Evolutionary conservation across 2,888 invertebrate genomes (phyloP).

Genomic region (Cataglyphis rosenhaueri): DNA sequence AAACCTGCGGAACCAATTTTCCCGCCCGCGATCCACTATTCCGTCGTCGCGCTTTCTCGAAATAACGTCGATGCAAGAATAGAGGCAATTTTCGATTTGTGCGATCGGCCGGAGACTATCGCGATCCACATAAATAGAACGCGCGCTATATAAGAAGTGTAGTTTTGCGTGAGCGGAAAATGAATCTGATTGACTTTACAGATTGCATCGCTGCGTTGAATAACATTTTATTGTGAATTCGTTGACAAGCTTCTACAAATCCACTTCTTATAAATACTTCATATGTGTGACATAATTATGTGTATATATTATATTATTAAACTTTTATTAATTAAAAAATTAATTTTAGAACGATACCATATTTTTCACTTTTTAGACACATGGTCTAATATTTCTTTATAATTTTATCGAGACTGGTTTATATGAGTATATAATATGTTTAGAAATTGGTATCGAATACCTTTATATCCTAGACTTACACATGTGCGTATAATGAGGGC

Average conservation of each 20-base stretch:
- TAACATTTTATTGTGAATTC: not conserved
- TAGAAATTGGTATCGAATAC: not conserved
- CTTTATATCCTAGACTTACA: not conserved
- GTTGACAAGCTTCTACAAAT: not conserved
- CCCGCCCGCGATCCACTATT: constrained; percentile 5
- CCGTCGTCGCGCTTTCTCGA: constrained; percentile 26
- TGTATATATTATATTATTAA: not conserved
- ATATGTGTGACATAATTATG: not conserved
- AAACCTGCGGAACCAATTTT: constrained; percentile 50
- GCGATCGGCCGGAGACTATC: constrained; percentile 38
- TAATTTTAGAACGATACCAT: not conserved
- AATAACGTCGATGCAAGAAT: constrained; percentile 50
- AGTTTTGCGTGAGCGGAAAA: constrained; percentile 5
- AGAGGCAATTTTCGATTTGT: constrained; percentile 45
- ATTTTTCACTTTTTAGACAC: not conserved
- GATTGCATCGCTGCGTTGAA: not conserved
- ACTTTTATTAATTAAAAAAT: not conserved
- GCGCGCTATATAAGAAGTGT: not conserved
- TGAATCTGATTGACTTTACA: constrained; percentile 4
- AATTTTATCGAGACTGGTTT: not conserved
- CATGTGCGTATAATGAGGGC: not conserved
- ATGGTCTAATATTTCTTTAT: not conserved
- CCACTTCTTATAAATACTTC: not conserved
- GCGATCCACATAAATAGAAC: constrained; percentile 26
- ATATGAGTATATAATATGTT: not conserved